Evolutionary conservation across 2,113 vertebrate genomes (phyloP).

Genomic region (Entelurus aequoreus): DNA sequence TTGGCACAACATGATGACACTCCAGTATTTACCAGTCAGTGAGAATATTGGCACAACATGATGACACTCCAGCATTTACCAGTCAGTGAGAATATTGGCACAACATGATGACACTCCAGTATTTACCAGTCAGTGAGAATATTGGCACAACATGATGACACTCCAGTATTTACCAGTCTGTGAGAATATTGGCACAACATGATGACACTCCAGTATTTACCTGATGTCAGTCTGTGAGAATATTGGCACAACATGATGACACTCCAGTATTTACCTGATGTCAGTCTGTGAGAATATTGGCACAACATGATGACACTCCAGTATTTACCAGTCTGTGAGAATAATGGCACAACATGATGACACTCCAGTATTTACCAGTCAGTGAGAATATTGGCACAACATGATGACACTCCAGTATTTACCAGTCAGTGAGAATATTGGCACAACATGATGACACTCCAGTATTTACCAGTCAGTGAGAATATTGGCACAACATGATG

Average conservation of each 20-base stretch:
- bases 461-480: not conserved
- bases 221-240: not conserved
- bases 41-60: not conserved
- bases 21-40: not conserved
- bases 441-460: not conserved
- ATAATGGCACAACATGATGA: no score
- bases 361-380: no score
- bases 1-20: not conserved
- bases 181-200: not conserved
- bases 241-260: not conserved
- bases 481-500: no score
- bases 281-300: no score
- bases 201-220: no score
- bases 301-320: no score
- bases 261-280: not conserved
- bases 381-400: not conserved
- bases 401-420: not conserved
- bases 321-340: no score
- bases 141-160: no score
- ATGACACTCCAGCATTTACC: not conserved
- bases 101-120: no score
- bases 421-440: not conserved
- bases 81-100: no score
- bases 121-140: no score
- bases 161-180: no score